Base-by-base conservation (phyloP, 2,888 invertebrate species). In the Luffia ferchaultella region DNA sequence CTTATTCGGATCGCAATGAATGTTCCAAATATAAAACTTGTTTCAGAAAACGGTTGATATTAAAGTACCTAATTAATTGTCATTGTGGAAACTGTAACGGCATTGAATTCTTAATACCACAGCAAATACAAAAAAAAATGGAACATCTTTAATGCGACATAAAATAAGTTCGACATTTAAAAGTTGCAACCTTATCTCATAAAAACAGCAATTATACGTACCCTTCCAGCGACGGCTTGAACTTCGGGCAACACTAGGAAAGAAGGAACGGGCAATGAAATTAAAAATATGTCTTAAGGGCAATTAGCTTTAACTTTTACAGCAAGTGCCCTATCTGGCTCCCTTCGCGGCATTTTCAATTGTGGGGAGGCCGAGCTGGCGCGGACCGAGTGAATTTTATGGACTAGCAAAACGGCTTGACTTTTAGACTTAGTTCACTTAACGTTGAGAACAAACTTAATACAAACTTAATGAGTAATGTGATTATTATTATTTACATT, bases 271-370 rank as follows among this genome's bases (percentile, higher is more conserved):
- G 72, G 77, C 83, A 84, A 85, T 85, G 84, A 85, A 85, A 85
- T 85, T 85, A 85, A 85, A 85, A 85, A 85, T 85, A 85, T 85
- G 85, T 84, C 84, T 85, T 84, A 82, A 83, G 85, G 84, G 85
- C 83, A 85, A 85, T 85, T 85, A 85, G 84, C 80, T 76, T 78
- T 75, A 83, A 83, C 83, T 83, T 83, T 83, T 78, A 79, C 80
- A 76, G 78, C 74, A 80, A 80, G 77, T 80, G 78, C 79, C 80
- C 79, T 84, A 79, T 82, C 80, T 73, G 63, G 50, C 41, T 64
- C 61, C 62, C 59, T 68, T 68, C 43, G 12, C 76, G 69, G 30
- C 30, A 70, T 76, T 80, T 83, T 83, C 82, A 83, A 83, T 83
- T 82, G 80, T 73, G 76, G 82, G 79, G 77, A 73, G 69, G 63